Base-by-base conservation (phyloP, 1,140 invertebrate species). In the Halesus radiatus region DNA sequence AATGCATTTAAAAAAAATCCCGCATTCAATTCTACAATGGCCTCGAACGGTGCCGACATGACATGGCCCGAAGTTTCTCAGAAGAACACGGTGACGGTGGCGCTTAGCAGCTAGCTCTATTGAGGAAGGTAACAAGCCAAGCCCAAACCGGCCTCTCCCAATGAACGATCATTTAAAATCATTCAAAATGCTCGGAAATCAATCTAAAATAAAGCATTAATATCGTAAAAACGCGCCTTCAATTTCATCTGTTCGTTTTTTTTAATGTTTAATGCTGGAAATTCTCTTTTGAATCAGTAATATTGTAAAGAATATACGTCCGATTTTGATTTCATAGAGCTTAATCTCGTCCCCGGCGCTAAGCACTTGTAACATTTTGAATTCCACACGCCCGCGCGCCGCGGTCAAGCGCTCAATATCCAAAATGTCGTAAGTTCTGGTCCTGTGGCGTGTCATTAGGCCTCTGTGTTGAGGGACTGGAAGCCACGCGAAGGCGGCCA, bases 331-430 rank as follows among this genome's bases (percentile, higher is more conserved):
- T 18, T 37, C 23, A 32, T 16, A 18, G 13, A n/a, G 18, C 37
- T 45, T 68, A 18, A 15, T 32, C 45, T 37, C 64, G 64, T 37
- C 72, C 54, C 23, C 58, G 72, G 72, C 72, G 72, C 72, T 75
- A 32, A 75, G 72, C 72, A 75, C 72, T 75, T 75, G 53, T 58
- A 58, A 75, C 72, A 75, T 75, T 75, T 75, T 58, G 54, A 75
- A 75, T 56, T 56, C 54, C 72, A 54, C 32, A 54, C 72, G 72
- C 72, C 72, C 72, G 52, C 72, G 72, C 53, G 58, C 23, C 26
- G 53, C 54, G 72, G 72, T 75, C 72, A 75, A 18, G n/a, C 54
- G 72, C 32, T n/a, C 15, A 16, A 26, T 45, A 23, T 15, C 29
- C 68, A 18, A 16, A 58, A 75, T n/a, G 72, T 56, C 72, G 22